Conservation (phyloP, 2,888 invertebrate species). For the Herminia tarsipennalis region DNA sequence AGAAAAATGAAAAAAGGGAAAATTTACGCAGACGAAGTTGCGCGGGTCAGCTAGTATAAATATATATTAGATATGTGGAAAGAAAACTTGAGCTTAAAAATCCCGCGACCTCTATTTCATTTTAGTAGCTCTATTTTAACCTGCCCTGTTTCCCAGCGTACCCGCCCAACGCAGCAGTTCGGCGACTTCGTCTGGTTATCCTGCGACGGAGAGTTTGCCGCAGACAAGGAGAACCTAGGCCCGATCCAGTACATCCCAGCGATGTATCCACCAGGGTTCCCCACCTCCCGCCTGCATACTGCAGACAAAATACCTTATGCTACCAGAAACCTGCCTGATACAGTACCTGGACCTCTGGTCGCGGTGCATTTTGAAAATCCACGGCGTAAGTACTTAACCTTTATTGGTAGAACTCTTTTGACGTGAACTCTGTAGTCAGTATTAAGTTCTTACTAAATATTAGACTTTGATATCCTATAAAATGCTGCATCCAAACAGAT, state of each 20-base stretch:
- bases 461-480: no score
- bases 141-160: slow-evolving; percentile 52
- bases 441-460: no score
- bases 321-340: slow-evolving; percentile 65
- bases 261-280: slow-evolving; percentile 85
- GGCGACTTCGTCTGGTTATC: slow-evolving; percentile 91
- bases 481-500: no score
- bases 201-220: slow-evolving; percentile 91
- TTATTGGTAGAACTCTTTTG: no score
- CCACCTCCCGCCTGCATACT: slow-evolving; percentile 67
- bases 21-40: no score
- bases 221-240: slow-evolving; percentile 92
- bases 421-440: no score
- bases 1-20: no score
- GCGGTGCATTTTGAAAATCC: slow-evolving; percentile 77
- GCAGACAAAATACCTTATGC: slow-evolving; percentile 72
- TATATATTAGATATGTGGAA: no score
- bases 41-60: no score
- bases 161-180: slow-evolving; percentile 65
- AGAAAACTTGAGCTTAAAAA: no score
- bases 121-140: no score
- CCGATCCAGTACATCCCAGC: slow-evolving; percentile 89
- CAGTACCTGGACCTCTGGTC: slow-evolving; percentile 65
- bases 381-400: slow-evolving; percentile 58
- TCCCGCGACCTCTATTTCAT: no score